These are phyloP conservation scores for Zele albiditarsus DNA, from an alignment of 2,888 invertebrate genomes.

Conservation along the genomic window DNA sequence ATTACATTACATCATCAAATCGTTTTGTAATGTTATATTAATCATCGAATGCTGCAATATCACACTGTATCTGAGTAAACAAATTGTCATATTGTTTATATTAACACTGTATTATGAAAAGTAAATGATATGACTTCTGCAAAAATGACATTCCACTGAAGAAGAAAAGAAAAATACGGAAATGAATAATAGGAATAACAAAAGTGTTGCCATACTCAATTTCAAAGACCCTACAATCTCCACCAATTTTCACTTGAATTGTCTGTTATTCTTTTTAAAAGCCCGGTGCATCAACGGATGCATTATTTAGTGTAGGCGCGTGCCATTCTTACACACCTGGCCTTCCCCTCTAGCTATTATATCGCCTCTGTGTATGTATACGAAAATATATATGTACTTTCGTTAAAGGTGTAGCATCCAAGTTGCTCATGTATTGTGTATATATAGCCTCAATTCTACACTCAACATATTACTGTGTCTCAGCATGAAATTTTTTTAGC, in stretches of 20 bases:
- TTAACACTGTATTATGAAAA: neutral
- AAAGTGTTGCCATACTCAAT: neutral
- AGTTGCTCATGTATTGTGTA: neutral
- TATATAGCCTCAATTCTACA: neutral
- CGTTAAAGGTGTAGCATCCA: neutral
- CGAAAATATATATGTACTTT: slow-evolving; percentile 1
- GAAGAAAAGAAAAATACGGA: neutral
- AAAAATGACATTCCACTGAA: neutral
- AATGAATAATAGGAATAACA: neutral
- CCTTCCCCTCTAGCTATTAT: slow-evolving; percentile 23
- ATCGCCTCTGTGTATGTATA: slow-evolving; percentile 46
- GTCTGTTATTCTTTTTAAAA: neutral
- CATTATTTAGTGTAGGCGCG: slow-evolving; percentile 3
- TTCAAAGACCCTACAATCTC: neutral
- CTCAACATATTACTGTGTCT: slow-evolving; percentile 41
- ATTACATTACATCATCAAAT: neutral
- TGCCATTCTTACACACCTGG: slow-evolving; percentile 13
- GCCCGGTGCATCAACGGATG: neutral
- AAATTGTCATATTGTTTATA: neutral
- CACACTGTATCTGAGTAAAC: neutral
- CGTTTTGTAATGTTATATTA: neutral
- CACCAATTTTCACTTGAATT: neutral
- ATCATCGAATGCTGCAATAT: neutral
- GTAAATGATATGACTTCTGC: neutral
- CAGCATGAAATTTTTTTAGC: slow-evolving; percentile 45